Base-by-base conservation (phyloP, 2,113 vertebrate species). In the Scophthalmus maximus region DNA sequence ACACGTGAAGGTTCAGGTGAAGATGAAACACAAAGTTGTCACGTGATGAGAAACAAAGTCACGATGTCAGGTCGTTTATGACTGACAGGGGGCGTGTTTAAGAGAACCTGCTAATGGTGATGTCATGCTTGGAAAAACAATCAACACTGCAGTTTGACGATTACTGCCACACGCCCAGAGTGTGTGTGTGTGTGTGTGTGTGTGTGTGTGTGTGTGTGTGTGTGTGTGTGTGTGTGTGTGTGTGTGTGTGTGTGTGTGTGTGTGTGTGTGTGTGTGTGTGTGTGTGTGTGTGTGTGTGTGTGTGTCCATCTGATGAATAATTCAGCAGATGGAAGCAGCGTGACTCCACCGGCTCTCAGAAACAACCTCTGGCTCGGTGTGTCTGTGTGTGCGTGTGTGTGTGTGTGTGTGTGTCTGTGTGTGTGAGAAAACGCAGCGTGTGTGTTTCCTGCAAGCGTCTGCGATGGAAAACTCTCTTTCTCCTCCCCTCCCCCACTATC, bases 301-400 rank as follows among this genome's bases (percentile, higher is more conserved):
- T 61, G 76, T 73, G 51, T 64, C 29, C 60, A 51, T 46, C 49
- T 80, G 44, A 86, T 90, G 76, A 86, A 87, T 88, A 78, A 88
- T 90, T 85, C 66, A 87, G 44, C 76, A 85, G 77, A 78, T 78
- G 74, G 66, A 81, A 64, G 76, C 52, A 73, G 66, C 65, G 69
- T 61, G 69, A 82, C 76, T 81, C 69, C 68, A 46, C n/a, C 50
- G 68, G 63, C n/a, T n/a, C 52, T 51, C 68, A 55, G 62, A 73
- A 78, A 76, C 51, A 62, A 76, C 68, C 67, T 70, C 76, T 80
- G 76, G 60, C 73, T 26, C 49, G 50, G 51, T 57, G 59, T 47
- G 65, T 78, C 66, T 52, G 42, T 26, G 55, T 38, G 30, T 27
- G 23, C 34, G 29, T 38, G 32, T 26, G 49, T 56, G 51, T 57